Evolutionary conservation across 2,888 invertebrate genomes (phyloP), one percentile per base, ranked within the genome.

Genomic region (Ophion ellenae): DNA sequence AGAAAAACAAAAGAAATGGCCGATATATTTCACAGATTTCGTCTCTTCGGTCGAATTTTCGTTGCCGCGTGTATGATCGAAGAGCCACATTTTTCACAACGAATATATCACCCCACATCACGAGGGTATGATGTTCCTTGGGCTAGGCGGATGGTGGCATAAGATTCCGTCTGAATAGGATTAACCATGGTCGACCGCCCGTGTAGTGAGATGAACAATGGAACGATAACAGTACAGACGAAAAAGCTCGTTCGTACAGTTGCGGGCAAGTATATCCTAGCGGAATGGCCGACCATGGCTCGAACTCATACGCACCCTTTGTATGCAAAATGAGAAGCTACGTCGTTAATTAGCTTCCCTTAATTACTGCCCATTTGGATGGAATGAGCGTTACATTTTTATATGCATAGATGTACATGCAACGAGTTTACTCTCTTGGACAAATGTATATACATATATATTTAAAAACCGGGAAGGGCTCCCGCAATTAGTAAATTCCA

Each of bases 271-370:
- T 14, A 53, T 40, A 69, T 45, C 7, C 28, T 10, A 47, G 14
- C 47, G 45, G 53, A 63, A 64, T 59, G 66, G n/a, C 2, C 32
- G 28, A 11, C 71, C 40, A 53, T 66, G 71, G 36, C 63, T 79
- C 63, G 63, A 71, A 63, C 79, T 71, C 45, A 20, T 11, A 79
- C 69, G 53, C 10, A 28, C 64, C 32, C 63, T 70, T 64, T 79
- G 40, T 63, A 53, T 47, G 40, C 53, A 28, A 45, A 84, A 83
- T 63, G 74, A 47, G 53, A 78, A 53, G 79, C 57, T 79, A 64
- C 47, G 73, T 85, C 83, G 67, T 83, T 76, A 83, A 86, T 86
- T 76, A 73, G 83, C 45, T 71, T 67, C 40, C 47, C 80, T 85
- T 77, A 66, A 83, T 85, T 67, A 83, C 59, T 17, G 67, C 67